These are phyloP conservation scores for Pagrus major DNA, from an alignment of 2,113 vertebrate genomes.

Conservation along the genomic window DNA sequence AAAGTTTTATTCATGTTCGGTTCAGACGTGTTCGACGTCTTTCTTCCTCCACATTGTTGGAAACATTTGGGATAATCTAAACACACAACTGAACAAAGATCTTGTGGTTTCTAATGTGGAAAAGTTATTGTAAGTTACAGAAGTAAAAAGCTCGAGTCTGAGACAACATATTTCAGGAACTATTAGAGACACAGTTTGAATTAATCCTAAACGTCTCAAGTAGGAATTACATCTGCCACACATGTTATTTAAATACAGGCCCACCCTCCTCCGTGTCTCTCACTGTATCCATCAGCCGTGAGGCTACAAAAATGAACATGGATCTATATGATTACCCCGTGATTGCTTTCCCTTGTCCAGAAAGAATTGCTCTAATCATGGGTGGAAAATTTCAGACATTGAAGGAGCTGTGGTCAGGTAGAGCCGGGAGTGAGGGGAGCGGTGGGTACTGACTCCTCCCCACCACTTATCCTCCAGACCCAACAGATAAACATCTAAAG, in stretches of 20 bases:
- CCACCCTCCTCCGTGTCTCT: not conserved
- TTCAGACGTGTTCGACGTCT: too few species aligned
- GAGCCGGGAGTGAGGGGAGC: constrained; percentile 1
- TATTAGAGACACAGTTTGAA: constrained; percentile 10
- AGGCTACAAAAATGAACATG: constrained; percentile 39
- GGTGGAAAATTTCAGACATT: constrained; percentile 48
- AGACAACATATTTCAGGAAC: not conserved
- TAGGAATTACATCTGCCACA: constrained; percentile 18
- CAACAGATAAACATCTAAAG: constrained; percentile 73
- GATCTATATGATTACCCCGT: constrained; percentile 58
- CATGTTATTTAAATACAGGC: constrained; percentile 36
- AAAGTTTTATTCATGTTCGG: too few species aligned
- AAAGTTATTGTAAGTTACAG: too few species aligned
- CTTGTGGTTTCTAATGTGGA: too few species aligned
- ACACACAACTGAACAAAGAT: too few species aligned
- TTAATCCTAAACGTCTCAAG: constrained; percentile 6
- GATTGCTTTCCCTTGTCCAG: constrained; percentile 56
- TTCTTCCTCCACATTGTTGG: too few species aligned
- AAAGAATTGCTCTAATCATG: constrained; percentile 50
- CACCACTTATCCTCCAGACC: constrained; percentile 58
- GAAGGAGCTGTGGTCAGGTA: constrained; percentile 65
- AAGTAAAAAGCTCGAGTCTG: not conserved
- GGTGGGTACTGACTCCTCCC: constrained; percentile 44
- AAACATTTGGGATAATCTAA: too few species aligned
- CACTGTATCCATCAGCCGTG: constrained; percentile 13